Percentiles rank a stretch among this genome's conserved stretches.
Evolutionary conservation across 2,113 vertebrate genomes (phyloP).

Genomic region (zebrafish (Danio rerio)): GRCz12tu NC_133195.1:10871001-10871500

Average conservation of each 20-base stretch:
- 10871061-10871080: background rate
- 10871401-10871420: slow-evolving; percentile 49
- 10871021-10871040: background rate
- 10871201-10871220: background rate
- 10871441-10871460: background rate
- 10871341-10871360: slow-evolving; percentile 36
- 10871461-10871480: slow-evolving; percentile 35
- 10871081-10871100: background rate
- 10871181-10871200: background rate
- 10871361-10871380: slow-evolving; percentile 44
- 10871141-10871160: background rate
- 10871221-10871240: background rate
- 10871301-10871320: slow-evolving; percentile 36
- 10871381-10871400: slow-evolving; percentile 43
- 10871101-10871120: background rate
- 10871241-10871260: background rate
- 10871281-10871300: slow-evolving; percentile 9
- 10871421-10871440: slow-evolving; percentile 18
- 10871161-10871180: background rate
- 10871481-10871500: slow-evolving; percentile 43
- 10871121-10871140: background rate
- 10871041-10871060: background rate
- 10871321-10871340: slow-evolving; percentile 22
- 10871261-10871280: background rate
- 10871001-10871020: background rate